Percentiles rank a stretch among this genome's conserved stretches.
Evolutionary conservation across 2,888 invertebrate species (phyloP).

Genomic region (Trissoscelio sp.): DNA sequence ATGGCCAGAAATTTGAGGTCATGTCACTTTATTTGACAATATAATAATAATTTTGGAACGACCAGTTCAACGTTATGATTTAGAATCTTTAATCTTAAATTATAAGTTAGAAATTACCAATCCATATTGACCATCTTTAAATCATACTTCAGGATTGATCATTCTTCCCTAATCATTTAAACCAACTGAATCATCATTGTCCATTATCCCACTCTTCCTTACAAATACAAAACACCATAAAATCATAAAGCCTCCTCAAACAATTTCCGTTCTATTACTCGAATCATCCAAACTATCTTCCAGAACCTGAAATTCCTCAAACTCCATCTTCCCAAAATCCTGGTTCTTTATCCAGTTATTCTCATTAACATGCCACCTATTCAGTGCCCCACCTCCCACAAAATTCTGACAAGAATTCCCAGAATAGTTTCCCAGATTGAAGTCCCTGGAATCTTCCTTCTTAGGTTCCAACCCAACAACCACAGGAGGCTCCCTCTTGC

Average conservation of each 20-base stretch:
- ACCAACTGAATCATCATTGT: no score
- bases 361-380: slow-evolving; percentile 82
- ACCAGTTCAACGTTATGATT: no score
- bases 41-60: no score
- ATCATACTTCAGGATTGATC: no score
- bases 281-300: slow-evolving; percentile 86
- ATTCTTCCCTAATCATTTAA: no score
- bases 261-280: slow-evolving; percentile 69
- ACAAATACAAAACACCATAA: not conserved
- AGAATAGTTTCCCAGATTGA: slow-evolving; percentile 77
- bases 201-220: no score
- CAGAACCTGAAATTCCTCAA: slow-evolving; percentile 91
- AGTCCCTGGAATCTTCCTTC: slow-evolving; percentile 79
- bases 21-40: no score
- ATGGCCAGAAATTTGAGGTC: no score
- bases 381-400: slow-evolving; percentile 75
- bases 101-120: no score
- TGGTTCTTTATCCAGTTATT: slow-evolving; percentile 85
- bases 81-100: no score
- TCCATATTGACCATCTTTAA: no score
- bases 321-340: slow-evolving; percentile 93
- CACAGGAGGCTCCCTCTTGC: slow-evolving; percentile 82
- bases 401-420: slow-evolving; percentile 70
- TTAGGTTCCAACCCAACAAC: slow-evolving; percentile 84
- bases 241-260: slow-evolving; percentile 7